Evolutionary conservation across 2,113 vertebrate genomes (phyloP), one percentile per base, ranked within the genome.

Genomic region (Corythornis cristatus): DNA sequence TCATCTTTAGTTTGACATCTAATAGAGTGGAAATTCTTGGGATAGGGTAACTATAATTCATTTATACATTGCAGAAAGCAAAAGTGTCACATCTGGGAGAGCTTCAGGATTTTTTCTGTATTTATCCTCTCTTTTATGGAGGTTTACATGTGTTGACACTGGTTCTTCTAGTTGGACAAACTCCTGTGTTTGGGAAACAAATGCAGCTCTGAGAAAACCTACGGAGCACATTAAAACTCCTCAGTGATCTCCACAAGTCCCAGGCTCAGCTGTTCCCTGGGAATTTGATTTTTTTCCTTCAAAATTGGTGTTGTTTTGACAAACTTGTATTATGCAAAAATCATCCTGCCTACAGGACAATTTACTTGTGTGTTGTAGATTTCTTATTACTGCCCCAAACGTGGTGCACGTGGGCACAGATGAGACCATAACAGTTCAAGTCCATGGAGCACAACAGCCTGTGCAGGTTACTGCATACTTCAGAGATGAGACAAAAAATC

Each of bases 381-480:
- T 76, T 85, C 95, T 98, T 15, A 96, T 98, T 77, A 97, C 96
- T 78, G 95, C 97, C n/a, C 98, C 98, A 61, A 97, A 96, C 67
- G 92, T 97, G 53, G 70, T 98, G 15, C 97, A 96, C 35, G 12
- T 97, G 80, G 97, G 94, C 40, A 96, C 68, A 56, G 23, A 91
- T 1, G 96, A 97, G 88, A 97, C 92, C 1, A 42, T 98, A 92
- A 96, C 97, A 10, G 87, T 97, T 70, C 97, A 98, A 86, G 93
- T 98, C 22, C 96, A 97, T 0, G 92, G 93, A 77, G 96, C 96
- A 51, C 71, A 85, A 7, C 20, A 6, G 11, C 79, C 76, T 50
- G 88, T 93, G 53, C 46, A 65, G 43, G 71, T 98, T 40, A 53
- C 67, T 9, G 92, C 96, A 0, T 96, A 92, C 74, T 97, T 98